These are phyloP conservation scores for Lates japonicus DNA, from an alignment of 2,797 vertebrate species.

Conservation along the genomic window DNA sequence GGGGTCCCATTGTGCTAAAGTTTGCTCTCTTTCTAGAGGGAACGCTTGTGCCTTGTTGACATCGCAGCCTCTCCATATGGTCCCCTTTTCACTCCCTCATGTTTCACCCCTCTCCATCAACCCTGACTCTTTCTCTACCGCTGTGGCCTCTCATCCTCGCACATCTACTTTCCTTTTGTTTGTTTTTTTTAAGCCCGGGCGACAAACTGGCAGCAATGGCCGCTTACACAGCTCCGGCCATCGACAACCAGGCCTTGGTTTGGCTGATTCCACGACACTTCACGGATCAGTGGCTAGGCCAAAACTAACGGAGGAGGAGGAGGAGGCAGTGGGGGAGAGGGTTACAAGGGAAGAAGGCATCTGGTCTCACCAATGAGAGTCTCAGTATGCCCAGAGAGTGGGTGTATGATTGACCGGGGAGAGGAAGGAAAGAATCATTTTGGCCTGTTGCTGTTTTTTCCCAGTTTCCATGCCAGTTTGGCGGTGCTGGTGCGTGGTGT, in stretches of 20 bases:
- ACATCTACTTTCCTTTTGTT: conserved; percentile 22
- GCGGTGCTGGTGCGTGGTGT: conserved; percentile 44
- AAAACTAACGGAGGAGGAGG: conserved; percentile 44
- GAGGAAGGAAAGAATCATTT: conserved; percentile 58
- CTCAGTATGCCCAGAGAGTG: conserved; percentile 56
- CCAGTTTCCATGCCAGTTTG: conserved; percentile 55
- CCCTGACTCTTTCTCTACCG: background rate
- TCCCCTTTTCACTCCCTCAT: conserved; percentile 36
- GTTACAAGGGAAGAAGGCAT: conserved; percentile 62
- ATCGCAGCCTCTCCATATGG: conserved; percentile 63
- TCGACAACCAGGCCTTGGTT: conserved; percentile 59
- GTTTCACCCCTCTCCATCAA: conserved; percentile 34
- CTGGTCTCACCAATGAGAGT: conserved; percentile 69
- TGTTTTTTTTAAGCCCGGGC: conserved; percentile 28
- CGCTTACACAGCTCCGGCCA: conserved; percentile 50
- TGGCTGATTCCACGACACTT: conserved; percentile 78
- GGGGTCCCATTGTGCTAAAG: conserved; percentile 78
- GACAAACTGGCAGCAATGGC: conserved; percentile 58
- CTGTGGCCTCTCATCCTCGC: conserved; percentile 18
- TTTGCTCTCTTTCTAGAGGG: conserved; percentile 80
- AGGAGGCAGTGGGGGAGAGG: conserved; percentile 18
- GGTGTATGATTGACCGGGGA: conserved; percentile 60
- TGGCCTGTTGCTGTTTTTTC: conserved; percentile 49
- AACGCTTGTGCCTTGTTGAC: conserved; percentile 81
- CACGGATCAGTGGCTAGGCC: conserved; percentile 74